Evolutionary conservation across 1,140 invertebrate genomes (phyloP).

Genomic region (Drosophila busckii): DNA sequence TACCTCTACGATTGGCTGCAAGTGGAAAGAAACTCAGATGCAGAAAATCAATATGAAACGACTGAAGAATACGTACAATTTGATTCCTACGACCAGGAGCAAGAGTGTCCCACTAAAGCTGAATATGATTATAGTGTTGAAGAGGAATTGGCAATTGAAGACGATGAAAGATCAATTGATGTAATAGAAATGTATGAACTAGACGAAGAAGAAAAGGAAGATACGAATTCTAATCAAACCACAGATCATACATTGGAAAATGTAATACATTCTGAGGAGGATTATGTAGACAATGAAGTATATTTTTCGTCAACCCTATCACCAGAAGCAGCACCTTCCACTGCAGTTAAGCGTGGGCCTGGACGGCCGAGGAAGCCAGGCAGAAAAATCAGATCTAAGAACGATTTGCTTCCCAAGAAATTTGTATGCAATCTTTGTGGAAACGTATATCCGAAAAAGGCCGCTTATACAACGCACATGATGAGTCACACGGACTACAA

Average conservation of each 20-base stretch:
- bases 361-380: constrained; percentile 50
- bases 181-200: too few relatives aligned
- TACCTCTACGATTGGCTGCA: constrained; percentile 34
- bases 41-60: not conserved
- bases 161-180: too few relatives aligned
- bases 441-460: constrained; percentile 55
- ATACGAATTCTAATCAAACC: constrained; percentile 8
- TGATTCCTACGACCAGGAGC: too few relatives aligned
- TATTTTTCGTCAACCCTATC: constrained; percentile 34
- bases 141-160: too few relatives aligned
- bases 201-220: too few relatives aligned
- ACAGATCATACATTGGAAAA: not conserved
- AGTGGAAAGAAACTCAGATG: constrained; percentile 1
- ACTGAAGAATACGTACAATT: constrained; percentile 4
- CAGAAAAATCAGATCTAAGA: constrained; percentile 39
- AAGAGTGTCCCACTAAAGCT: too few relatives aligned
- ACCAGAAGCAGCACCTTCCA: constrained; percentile 13
- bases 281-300: constrained; percentile 27
- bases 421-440: constrained; percentile 61
- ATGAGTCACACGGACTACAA: constrained; percentile 58
- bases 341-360: constrained; percentile 14
- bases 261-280: constrained; percentile 14
- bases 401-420: not conserved
- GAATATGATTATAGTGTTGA: too few relatives aligned
- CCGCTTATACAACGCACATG: constrained; percentile 54